Percentiles rank a stretch among this genome's conserved stretches.
Evolutionary conservation across 2,888 invertebrate species (phyloP).

Genomic region (Hermodice carunculata): DNA sequence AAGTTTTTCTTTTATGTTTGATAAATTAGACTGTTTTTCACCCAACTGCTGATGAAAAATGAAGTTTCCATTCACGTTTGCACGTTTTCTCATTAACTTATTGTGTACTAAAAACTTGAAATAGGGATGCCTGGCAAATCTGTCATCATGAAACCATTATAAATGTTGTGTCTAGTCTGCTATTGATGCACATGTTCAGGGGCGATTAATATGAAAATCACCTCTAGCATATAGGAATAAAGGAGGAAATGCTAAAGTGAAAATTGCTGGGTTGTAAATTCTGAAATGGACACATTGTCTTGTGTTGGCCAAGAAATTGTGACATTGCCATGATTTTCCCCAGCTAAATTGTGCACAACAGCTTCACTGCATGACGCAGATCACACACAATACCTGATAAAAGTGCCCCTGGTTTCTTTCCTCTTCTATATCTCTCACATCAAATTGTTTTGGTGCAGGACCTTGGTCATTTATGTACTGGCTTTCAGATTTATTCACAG

Average conservation of each 20-base stretch:
- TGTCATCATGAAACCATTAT: conserved; percentile 4
- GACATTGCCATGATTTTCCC: conserved; percentile 3
- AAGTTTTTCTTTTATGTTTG: conserved; percentile 29
- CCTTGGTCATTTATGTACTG: conserved; percentile 18
- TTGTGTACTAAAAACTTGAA: no score
- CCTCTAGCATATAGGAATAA: conserved; percentile 3
- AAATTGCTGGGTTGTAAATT: conserved; percentile 1
- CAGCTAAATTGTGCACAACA: not conserved
- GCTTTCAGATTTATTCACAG: not conserved
- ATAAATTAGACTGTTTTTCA: conserved; percentile 36
- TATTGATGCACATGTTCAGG: not conserved
- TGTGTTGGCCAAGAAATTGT: conserved; percentile 33
- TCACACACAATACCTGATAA: not conserved
- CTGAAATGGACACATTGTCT: not conserved
- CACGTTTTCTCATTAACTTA: conserved; percentile 36
- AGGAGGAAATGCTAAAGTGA: conserved; percentile 1
- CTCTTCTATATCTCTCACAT: conserved; percentile 16
- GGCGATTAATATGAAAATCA: not conserved
- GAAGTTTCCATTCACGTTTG: conserved; percentile 33
- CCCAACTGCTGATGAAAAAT: conserved; percentile 41
- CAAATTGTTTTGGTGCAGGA: no score
- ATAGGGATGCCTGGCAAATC: no score
- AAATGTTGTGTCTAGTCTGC: conserved; percentile 1
- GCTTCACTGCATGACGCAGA: not conserved
- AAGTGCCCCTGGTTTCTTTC: conserved; percentile 21